Percentiles rank a stretch among this genome's conserved stretches.
Evolutionary conservation across 2,797 vertebrate genomes (phyloP).

Genomic region (Enoplosus armatus): DNA sequence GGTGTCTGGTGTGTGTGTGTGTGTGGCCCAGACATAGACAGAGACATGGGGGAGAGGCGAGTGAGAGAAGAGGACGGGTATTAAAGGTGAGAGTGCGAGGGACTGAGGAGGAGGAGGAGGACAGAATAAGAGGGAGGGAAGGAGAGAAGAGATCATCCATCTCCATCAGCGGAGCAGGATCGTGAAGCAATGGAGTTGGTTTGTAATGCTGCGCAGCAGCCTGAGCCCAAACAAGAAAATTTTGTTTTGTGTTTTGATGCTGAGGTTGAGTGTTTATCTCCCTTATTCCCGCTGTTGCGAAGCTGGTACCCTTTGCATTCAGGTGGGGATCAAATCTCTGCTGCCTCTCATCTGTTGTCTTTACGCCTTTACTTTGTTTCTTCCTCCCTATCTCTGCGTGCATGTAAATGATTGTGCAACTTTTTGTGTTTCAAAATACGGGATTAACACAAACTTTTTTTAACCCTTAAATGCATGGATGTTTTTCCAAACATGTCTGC

Average conservation of each 20-base stretch:
- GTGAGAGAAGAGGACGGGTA: constrained; percentile 25
- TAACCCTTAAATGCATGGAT: neutral
- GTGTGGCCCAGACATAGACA: constrained; percentile 3
- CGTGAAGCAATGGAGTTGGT: constrained; percentile 45
- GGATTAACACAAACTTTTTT: neutral
- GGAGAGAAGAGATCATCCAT: constrained; percentile 46
- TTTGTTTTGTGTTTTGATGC: constrained; percentile 38
- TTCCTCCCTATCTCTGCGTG: constrained; percentile 1
- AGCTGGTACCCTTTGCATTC: constrained; percentile 28
- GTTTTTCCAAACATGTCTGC: no score
- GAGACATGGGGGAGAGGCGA: constrained; percentile 11
- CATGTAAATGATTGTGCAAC: constrained; percentile 8
- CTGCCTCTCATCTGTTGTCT: constrained; percentile 27
- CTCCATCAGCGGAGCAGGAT: constrained; percentile 58
- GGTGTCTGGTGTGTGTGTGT: neutral
- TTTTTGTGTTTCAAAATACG: neutral
- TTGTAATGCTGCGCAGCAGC: constrained; percentile 43
- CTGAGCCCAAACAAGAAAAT: constrained; percentile 33
- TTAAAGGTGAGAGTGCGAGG: constrained; percentile 51
- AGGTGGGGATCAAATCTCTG: constrained; percentile 21
- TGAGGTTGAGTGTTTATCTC: constrained; percentile 21
- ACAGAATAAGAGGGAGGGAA: constrained; percentile 6
- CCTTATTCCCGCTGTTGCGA: constrained; percentile 5
- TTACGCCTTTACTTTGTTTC: constrained; percentile 7
- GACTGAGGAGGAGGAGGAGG: constrained; percentile 28